Evolutionary conservation across 2,797 vertebrate genomes (phyloP), one percentile per base, ranked within the genome.

Genomic region (Myripristis murdjan): DNA sequence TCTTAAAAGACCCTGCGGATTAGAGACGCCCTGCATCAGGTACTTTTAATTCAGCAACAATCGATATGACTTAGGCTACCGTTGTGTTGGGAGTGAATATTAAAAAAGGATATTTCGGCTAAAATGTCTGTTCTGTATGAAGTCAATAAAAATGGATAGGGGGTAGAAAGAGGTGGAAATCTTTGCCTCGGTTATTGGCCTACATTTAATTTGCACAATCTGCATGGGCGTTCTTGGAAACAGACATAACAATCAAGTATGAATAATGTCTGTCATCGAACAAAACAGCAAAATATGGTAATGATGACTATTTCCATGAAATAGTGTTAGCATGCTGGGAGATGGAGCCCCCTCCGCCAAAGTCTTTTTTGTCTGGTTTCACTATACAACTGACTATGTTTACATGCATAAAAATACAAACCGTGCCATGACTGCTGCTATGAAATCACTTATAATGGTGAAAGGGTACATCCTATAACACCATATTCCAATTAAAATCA

Each of bases 1-100:
- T 97, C 97, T 96, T 97, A 96, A 98, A 97, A 97, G 96, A 97
- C 94, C 94, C 95, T 92, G 93, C 87, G 94, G 97, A 95, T 95
- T 95, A 94, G 93, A 93, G 90, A 94, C 92, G 85, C 94, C 95
- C 91, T 83, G 79, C 92, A 93, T 95, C 92, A 95, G 94, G 95
- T 95, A 94, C 95, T 95, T 97, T 97, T 93, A 96, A 95, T 95
- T 96, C 79, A 95, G 89, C 91, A 71, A 77, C 86, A 86, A 94
- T 95, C 94, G 89, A 95, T 95, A 89, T 70, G 90, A 91, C 93
- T 94, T 93, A 89, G 90, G 81, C 88, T 43, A 73, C 83, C 82
- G 87, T 93, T 93, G 92, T 93, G 93, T 89, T 71, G 64, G 56
- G 78, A 91, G 87, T 86, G 88, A 93, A 94, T 95, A 95, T 95